Evolutionary conservation across 2,888 invertebrate genomes (phyloP).

Genomic region (Andrena bucephala): DNA sequence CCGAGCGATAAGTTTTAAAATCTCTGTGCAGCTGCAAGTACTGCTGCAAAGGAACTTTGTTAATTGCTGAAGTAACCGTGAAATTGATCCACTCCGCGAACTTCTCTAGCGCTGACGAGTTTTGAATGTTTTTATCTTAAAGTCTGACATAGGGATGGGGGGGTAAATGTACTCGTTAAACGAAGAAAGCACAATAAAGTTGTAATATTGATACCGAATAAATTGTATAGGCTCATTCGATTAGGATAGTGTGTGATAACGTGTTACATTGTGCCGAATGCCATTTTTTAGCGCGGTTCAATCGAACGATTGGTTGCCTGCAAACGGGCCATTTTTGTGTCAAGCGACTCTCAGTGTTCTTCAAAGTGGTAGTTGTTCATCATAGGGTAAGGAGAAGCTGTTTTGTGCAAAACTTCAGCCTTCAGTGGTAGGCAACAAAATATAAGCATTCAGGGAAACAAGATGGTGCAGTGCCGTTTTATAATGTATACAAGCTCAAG

Average conservation of each 20-base stretch:
- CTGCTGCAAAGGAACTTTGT: conserved; percentile 15
- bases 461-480: neutral
- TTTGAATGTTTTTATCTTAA: conserved; percentile 44
- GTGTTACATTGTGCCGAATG: conserved; percentile 5
- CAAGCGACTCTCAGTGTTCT: neutral
- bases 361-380: neutral
- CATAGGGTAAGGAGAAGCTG: neutral
- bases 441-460: neutral
- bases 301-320: neutral
- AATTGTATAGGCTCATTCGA: conserved; percentile 41
- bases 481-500: too few species aligned
- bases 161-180: conserved; percentile 52
- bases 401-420: neutral
- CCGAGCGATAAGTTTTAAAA: neutral
- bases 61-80: conserved; percentile 40
- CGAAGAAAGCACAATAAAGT: conserved; percentile 70
- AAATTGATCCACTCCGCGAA: conserved; percentile 40
- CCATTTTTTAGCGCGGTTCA: neutral
- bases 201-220: conserved; percentile 44
- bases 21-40: neutral
- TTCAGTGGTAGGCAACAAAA: neutral
- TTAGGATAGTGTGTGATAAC: conserved; percentile 1
- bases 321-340: conserved; percentile 1
- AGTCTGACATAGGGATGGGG: conserved; percentile 51
- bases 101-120: conserved; percentile 38